A percentile compares a stretch with the other conserved stretches of the same genome.
These are phyloP conservation scores for Catajapyx aquilonaris DNA, from an alignment of 1,140 invertebrate genomes.

Conservation along the genomic window DNA sequence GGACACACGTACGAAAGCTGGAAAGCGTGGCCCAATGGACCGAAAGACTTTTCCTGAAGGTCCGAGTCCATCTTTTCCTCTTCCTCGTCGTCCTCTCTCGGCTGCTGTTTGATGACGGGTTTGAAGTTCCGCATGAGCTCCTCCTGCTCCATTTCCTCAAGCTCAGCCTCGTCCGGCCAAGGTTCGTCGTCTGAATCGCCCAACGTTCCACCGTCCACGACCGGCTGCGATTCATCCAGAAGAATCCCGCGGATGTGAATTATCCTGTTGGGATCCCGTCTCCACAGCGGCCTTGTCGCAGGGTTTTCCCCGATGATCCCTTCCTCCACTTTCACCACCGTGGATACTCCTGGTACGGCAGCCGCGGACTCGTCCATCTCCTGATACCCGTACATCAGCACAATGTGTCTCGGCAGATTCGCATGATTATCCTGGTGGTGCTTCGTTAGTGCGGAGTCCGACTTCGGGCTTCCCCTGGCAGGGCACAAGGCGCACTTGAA, in stretches of 20 bases:
- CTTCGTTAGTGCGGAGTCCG: slow-evolving; percentile 28
- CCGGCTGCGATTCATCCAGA: slow-evolving; percentile 24
- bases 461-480: slow-evolving; percentile 31
- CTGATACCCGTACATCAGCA: slow-evolving; percentile 13
- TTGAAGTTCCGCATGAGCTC: not conserved
- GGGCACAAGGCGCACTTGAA: slow-evolving; percentile 40
- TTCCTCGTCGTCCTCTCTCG: slow-evolving; percentile 1
- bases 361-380: slow-evolving; percentile 11
- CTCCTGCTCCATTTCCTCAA: slow-evolving; percentile 3
- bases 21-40: slow-evolving; percentile 20
- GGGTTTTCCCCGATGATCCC: slow-evolving; percentile 15
- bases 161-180: slow-evolving; percentile 11
- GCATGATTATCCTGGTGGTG: slow-evolving; percentile 31
- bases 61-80: slow-evolving; percentile 6
- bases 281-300: slow-evolving; percentile 36
- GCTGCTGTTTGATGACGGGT: too few relatives aligned
- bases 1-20: slow-evolving; percentile 25
- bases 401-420: slow-evolving; percentile 13
- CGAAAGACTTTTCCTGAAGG: slow-evolving; percentile 13
- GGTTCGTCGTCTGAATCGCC: slow-evolving; percentile 2
- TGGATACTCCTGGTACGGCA: slow-evolving; percentile 14
- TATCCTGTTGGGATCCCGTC: slow-evolving; percentile 26
- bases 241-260: slow-evolving; percentile 36
- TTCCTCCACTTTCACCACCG: slow-evolving; percentile 5
- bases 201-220: slow-evolving; percentile 12